These are phyloP conservation scores for Epinephelus fuscoguttatus DNA, from an alignment of 2,113 vertebrate genomes.

Conservation along the genomic window DNA sequence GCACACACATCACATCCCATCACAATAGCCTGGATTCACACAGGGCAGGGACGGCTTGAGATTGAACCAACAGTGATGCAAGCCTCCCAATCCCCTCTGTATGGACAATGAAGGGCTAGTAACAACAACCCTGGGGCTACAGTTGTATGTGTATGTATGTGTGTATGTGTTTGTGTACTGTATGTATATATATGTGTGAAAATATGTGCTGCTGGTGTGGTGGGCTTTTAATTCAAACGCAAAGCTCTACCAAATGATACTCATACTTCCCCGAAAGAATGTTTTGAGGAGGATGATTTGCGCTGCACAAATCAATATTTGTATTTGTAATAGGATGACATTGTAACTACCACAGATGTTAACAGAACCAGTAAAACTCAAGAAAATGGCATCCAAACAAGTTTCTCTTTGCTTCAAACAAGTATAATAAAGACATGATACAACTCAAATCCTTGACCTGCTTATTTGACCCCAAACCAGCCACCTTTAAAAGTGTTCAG, in stretches of 20 bases:
- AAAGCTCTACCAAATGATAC: conserved; percentile 5
- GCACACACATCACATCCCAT: conserved; percentile 15
- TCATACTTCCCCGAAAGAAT: neutral
- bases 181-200: neutral
- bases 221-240: conserved; percentile 9
- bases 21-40: conserved; percentile 69
- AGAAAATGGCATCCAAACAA: neutral
- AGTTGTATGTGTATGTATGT: conserved; percentile 6
- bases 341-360: too few species aligned
- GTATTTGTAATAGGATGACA: neutral
- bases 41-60: conserved; percentile 58
- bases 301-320: neutral
- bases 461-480: conserved; percentile 30
- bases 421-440: neutral
- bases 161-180: neutral
- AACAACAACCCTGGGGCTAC: conserved; percentile 47
- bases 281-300: neutral
- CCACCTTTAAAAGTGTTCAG: conserved; percentile 8
- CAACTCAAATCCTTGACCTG: conserved; percentile 22
- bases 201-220: conserved; percentile 7
- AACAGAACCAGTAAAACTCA: neutral
- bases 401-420: neutral
- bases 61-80: conserved; percentile 68
- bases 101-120: conserved; percentile 50
- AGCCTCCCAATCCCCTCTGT: conserved; percentile 50